These are phyloP conservation scores for Matsumyia berberina DNA, from an alignment of 2,888 invertebrate species.

Conservation along the genomic window DNA sequence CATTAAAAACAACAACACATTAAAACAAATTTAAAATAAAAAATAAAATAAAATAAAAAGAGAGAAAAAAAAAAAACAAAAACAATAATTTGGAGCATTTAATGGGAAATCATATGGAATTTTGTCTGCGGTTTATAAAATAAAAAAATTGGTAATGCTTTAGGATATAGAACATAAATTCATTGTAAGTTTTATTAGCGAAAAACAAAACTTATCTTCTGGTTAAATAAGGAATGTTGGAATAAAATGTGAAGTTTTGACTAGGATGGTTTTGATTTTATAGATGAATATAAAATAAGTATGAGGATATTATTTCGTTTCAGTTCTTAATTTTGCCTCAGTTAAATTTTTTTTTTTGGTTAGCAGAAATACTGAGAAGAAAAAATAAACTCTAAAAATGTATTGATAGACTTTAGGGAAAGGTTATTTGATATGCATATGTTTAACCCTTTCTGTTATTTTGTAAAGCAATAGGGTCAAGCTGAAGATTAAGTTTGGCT, in stretches of 20 bases:
- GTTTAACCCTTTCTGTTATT: slow-evolving; percentile 24
- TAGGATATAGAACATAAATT: not conserved
- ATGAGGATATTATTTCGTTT: not conserved
- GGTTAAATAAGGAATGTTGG: slow-evolving; percentile 49
- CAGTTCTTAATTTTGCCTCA: slow-evolving; percentile 6
- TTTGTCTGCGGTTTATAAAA: slow-evolving; percentile 38
- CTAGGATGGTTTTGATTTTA: slow-evolving; percentile 45
- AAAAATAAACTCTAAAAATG: not conserved
- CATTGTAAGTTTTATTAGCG: not conserved
- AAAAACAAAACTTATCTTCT: slow-evolving; percentile 4
- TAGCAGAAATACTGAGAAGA: slow-evolving; percentile 11
- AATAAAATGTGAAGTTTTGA: slow-evolving; percentile 46
- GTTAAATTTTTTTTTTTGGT: not conserved
- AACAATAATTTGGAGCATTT: slow-evolving; percentile 2
- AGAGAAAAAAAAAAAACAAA: slow-evolving; percentile 23
- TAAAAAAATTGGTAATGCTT: not conserved
- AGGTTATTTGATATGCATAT: slow-evolving; percentile 21
- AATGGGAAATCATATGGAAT: slow-evolving; percentile 17
- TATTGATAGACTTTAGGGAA: slow-evolving; percentile 1
- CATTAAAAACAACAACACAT: slow-evolving; percentile 75
- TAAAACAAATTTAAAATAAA: slow-evolving; percentile 62
- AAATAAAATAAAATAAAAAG: slow-evolving; percentile 25
- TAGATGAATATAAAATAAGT: slow-evolving; percentile 7
- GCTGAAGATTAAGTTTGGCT: too few species aligned
- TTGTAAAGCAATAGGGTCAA: not conserved